Base-by-base conservation (phyloP, 2,888 invertebrate genomes). In the Mactromeris polynyma region DNA sequence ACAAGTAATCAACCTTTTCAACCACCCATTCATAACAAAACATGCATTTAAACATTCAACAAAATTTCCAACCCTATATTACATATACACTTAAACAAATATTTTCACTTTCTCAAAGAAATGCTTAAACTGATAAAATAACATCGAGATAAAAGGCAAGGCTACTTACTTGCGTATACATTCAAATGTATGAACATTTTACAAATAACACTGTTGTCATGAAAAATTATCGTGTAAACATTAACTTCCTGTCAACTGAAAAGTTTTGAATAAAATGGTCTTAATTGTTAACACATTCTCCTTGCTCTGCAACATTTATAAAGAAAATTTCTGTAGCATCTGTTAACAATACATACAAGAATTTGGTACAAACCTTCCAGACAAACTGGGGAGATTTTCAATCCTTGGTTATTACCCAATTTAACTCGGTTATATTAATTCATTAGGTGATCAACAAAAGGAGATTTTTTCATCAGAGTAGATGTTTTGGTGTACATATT, bases 31-130 rank as follows among this genome's bases (percentile, higher is more conserved):
- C 58, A 64, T 64, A 64, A 64, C 58, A 64, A 6, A n/a, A 64
- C 58, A 64, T 64, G 58, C 58, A 26, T 64, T 64, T 64, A 64
- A 64, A 64, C 58, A 64, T 64, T 64, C 58, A 64, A 64, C 58
- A 21, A 26, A 64, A 64, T n/a, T 0, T 64, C 26, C n/a, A n/a
- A 7, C 21, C 4, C 26, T 7, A 2, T 26, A 21, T 64, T 11
- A 26, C 11, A 26, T 26, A 64, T 64, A 64, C 58, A 64, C 58
- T 64, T 64, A 26, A 26, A 64, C 58, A 64, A 64, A 64, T 64
- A 64, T 64, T 64, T 64, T 64, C 58, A 11, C n/a, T 64, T 64
- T 64, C 58, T 26, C 26, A 26, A 64, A 64, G 26, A 26, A 64
- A 64, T n/a, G 58, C 26, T 46, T 64, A 64, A 64, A 64, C n/a